Base-by-base conservation (phyloP, 2,888 invertebrate genomes). In the Ditula angustiorana region DNA sequence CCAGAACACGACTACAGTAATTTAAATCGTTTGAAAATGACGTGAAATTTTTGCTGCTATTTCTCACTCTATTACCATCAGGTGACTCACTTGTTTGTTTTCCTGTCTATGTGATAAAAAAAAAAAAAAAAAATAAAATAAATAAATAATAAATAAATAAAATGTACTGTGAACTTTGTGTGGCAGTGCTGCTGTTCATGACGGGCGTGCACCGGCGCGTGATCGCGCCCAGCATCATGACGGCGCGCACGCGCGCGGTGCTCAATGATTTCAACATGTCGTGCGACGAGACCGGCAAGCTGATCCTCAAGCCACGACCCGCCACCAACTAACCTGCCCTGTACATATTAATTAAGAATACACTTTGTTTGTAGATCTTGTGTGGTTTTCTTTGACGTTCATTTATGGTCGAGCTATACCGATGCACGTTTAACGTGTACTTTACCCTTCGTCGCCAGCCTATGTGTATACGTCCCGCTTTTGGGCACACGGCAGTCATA, bases 241-340 rank as follows among this genome's bases (percentile, higher is more conserved):
- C 98, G 0, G 96, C 98, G 0, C 94, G 99, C 70, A 98, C 98
- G 47, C 94, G 99, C 66, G 95, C 95, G 56, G 98, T 99, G 1
- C 94, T 99, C 59, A 96, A 96, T 46, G 99, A 99, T 88, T 99
- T 98, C 87, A 99, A 99, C 88, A 99, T 99, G 98, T 98, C 98
- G 23, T 99, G 99, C 88, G 99, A 99, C 82, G 98, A 99, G 83
- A 98, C 98, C 28, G 99, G 99, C 64, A 98, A 98, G 90, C 94
- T 99, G 53, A 99, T 99, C 77, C 92, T 99, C 33, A 98, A 98
- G 85, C 99, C 98, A 1, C 90, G 98, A 66, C 98, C 97, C 0
- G 88, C 92, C 60, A 90, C 89, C 71, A 87, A 72, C 63, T 81
- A 87, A 72, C 64, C 79, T 72, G 64, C n/a, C n/a, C n/a, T 84